These are phyloP conservation scores for Drosophila equinoxialis DNA, from an alignment of 1,140 invertebrate genomes.

Conservation along the genomic window DNA sequence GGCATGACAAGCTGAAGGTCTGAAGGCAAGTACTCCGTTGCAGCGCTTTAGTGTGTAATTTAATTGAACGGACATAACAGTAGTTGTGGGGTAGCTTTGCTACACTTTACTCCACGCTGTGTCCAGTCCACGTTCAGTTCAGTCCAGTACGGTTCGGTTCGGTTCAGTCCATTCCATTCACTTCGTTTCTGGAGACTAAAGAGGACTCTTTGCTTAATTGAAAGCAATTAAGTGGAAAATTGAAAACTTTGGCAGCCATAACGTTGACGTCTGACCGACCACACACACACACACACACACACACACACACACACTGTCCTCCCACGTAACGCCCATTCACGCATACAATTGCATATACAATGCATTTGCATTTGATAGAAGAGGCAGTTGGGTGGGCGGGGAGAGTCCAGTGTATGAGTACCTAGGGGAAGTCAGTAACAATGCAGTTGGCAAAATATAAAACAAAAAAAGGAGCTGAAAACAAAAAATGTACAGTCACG, in stretches of 20 bases:
- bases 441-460: conserved; percentile 7
- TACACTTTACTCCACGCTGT: conserved; percentile 11
- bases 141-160: conserved; percentile 5
- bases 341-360: conserved; percentile 39
- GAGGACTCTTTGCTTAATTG: conserved; percentile 82
- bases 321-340: conserved; percentile 6
- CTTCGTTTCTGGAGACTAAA: conserved; percentile 59
- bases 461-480: conserved; percentile 21
- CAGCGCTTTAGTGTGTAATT: conserved; percentile 76
- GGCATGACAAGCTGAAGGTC: conserved; percentile 38
- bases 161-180: conserved; percentile 19
- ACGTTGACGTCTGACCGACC: conserved; percentile 71
- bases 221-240: conserved; percentile 82
- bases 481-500: conserved; percentile 71
- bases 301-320: conserved; percentile 8
- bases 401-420: conserved; percentile 12
- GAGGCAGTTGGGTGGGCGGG: conserved; percentile 51
- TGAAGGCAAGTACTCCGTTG: conserved; percentile 33
- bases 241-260: conserved; percentile 81
- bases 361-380: conserved; percentile 76
- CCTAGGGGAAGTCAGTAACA: conserved; percentile 11
- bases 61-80: conserved; percentile 82
- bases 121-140: conserved; percentile 5
- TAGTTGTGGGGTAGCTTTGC: conserved; percentile 11
- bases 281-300: conserved; percentile 36